These are phyloP conservation scores for Oncorhynchus keta DNA, from an alignment of 2,113 vertebrate genomes.

Conservation along the genomic window DNA sequence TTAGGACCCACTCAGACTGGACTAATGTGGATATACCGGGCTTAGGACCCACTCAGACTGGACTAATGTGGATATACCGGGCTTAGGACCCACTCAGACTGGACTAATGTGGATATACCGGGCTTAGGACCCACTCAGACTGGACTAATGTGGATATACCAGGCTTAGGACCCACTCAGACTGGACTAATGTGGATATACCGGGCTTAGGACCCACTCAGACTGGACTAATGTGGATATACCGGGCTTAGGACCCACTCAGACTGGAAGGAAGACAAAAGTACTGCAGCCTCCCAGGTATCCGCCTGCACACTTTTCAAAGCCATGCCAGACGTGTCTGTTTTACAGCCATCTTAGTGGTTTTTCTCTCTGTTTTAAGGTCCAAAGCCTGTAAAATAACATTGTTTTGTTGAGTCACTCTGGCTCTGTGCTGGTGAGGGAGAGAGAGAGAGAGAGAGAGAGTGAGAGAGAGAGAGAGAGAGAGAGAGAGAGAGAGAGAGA, in stretches of 20 bases:
- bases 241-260: too few relatives aligned
- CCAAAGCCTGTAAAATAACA: background rate
- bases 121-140: background rate
- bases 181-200: slow-evolving; percentile 4
- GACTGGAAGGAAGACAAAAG: slow-evolving; percentile 14
- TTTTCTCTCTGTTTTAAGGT: slow-evolving; percentile 4
- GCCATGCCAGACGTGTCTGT: too few relatives aligned
- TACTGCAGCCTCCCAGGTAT: slow-evolving; percentile 16
- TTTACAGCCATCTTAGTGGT: background rate
- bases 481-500: background rate
- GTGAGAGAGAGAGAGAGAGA: background rate
- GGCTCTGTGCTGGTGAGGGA: background rate
- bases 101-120: background rate
- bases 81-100: background rate
- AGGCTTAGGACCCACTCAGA: background rate
- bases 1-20: too few relatives aligned
- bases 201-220: background rate
- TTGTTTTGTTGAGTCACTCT: background rate
- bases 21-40: too few relatives aligned
- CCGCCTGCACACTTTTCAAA: background rate
- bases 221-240: slow-evolving; percentile 5
- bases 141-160: slow-evolving; percentile 1
- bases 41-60: too few relatives aligned
- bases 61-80: too few relatives aligned
- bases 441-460: background rate